Conservation (phyloP, 2,888 invertebrate species). For the Chromoteleia sp. region DNA sequence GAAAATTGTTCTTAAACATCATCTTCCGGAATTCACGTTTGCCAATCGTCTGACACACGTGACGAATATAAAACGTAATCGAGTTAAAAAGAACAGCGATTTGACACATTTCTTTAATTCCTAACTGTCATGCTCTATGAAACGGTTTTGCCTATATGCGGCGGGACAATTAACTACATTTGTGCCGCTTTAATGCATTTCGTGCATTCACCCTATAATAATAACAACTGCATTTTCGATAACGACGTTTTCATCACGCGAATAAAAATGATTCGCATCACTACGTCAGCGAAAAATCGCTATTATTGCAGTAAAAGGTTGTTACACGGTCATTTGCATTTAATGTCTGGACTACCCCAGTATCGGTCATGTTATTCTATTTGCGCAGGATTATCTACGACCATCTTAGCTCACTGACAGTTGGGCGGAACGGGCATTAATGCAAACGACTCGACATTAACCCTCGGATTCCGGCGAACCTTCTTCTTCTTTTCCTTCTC, state of each 20-base stretch:
- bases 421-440: constrained; percentile 18
- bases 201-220: constrained; percentile 41
- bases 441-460: constrained; percentile 34
- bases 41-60: no score
- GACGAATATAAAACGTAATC: no score
- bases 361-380: constrained; percentile 41
- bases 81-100: background rate
- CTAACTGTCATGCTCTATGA: constrained; percentile 1
- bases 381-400: constrained; percentile 35
- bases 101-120: constrained; percentile 21
- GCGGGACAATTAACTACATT: constrained; percentile 18
- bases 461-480: constrained; percentile 14
- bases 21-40: no score
- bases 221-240: constrained; percentile 30
- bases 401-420: constrained; percentile 30
- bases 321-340: constrained; percentile 40
- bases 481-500: no score
- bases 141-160: background rate
- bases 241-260: constrained; percentile 30
- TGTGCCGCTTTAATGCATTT: constrained; percentile 31
- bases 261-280: constrained; percentile 22
- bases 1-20: no score
- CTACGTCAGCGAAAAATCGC: constrained; percentile 14
- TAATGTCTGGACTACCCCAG: constrained; percentile 19
- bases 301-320: constrained; percentile 24